Conservation (phyloP, 2,888 invertebrate species). For the Prosopocoilus inquinatus region DNA sequence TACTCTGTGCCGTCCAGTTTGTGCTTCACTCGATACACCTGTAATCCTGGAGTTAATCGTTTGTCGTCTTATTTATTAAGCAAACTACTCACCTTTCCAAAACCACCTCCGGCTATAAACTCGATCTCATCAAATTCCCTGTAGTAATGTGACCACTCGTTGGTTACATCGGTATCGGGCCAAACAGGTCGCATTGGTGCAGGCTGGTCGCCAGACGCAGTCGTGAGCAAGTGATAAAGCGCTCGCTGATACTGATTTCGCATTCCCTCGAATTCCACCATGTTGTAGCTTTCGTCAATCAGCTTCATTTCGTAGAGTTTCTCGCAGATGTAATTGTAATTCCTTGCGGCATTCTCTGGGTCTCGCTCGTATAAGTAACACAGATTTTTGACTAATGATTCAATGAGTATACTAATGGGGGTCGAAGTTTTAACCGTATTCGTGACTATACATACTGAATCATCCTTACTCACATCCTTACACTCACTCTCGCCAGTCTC, state of each 20-base stretch:
- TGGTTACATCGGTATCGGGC: constrained; percentile 55
- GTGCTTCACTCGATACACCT: constrained; percentile 66
- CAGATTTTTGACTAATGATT: constrained; percentile 67
- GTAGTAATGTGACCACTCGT: constrained; percentile 65
- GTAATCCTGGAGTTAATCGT: constrained; percentile 13
- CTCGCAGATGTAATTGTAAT: constrained; percentile 67
- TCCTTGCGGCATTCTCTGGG: constrained; percentile 52
- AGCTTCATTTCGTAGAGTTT: constrained; percentile 66
- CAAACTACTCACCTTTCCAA: constrained; percentile 66
- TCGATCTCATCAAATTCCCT: constrained; percentile 69
- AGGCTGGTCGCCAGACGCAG: constrained; percentile 58
- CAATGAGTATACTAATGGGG: constrained; percentile 67
- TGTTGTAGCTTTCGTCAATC: constrained; percentile 67
- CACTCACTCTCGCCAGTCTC: not conserved
- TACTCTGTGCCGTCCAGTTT: constrained; percentile 74
- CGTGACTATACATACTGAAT: constrained; percentile 12
- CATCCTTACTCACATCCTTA: not conserved
- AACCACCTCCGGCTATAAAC: constrained; percentile 72
- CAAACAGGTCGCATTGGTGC: constrained; percentile 54
- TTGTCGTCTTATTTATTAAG: not conserved
- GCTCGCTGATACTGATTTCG: constrained; percentile 67
- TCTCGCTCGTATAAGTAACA: constrained; percentile 66
- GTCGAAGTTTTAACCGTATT: constrained; percentile 49
- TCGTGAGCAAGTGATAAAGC: constrained; percentile 61
- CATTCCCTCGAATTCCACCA: constrained; percentile 69